phyloP scores from a whole-genome alignment of 2,113 vertebrate genomes.

The human region DNA sequence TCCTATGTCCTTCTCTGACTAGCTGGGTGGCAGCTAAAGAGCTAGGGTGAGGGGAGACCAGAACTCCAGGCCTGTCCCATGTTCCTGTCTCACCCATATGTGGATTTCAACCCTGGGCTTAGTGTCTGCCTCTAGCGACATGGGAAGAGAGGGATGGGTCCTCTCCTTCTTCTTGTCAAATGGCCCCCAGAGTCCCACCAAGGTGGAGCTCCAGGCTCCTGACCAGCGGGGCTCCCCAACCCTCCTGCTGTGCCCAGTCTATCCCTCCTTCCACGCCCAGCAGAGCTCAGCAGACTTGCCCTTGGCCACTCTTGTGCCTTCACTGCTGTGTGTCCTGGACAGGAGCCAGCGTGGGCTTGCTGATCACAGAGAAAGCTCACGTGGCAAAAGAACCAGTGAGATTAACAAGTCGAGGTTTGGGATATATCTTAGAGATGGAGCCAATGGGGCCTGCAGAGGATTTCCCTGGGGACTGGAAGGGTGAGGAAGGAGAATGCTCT shows the following conservation, averaged over 20 bases:
- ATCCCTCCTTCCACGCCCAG: accelerated
- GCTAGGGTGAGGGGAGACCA: neutral
- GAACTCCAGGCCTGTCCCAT: neutral
- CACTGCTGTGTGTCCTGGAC: neutral
- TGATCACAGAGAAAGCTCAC: neutral
- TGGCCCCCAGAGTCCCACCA: neutral
- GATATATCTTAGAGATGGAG: neutral
- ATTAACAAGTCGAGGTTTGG: neutral
- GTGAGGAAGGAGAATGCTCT: neutral
- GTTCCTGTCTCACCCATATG: no score
- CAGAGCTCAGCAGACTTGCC: neutral
- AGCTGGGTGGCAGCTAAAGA: neutral
- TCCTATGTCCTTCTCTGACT: neutral
- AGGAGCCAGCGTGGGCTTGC: neutral
- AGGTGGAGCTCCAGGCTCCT: neutral
- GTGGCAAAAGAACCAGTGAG: neutral
- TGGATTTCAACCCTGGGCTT: neutral
- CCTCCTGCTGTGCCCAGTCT: neutral
- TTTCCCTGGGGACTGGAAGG: neutral
- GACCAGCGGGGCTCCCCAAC: accelerated
- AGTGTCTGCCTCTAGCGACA: neutral
- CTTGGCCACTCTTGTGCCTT: neutral
- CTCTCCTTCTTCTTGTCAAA: neutral
- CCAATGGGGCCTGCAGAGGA: neutral
- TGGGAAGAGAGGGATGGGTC: neutral